These are phyloP conservation scores for Hydrophis major DNA, from an alignment of 2,797 vertebrate species.

Conservation along the genomic window DNA sequence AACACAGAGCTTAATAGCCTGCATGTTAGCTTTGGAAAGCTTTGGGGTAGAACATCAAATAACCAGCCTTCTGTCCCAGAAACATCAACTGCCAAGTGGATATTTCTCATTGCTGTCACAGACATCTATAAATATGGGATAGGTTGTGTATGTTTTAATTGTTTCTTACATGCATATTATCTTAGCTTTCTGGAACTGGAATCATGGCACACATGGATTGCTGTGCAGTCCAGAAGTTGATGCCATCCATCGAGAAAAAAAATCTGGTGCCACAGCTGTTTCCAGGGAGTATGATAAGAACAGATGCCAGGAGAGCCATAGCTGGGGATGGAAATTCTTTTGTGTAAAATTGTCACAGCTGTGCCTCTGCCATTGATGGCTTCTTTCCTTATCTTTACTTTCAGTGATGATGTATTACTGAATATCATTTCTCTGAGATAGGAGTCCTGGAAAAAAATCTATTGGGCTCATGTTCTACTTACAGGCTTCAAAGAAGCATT, in stretches of 20 bases:
- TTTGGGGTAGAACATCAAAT: constrained; percentile 21
- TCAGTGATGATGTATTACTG: background rate
- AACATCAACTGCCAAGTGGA: constrained; percentile 8
- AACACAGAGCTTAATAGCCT: background rate
- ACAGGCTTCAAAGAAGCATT: background rate
- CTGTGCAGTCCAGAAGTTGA: background rate
- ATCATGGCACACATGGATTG: background rate
- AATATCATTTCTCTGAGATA: background rate
- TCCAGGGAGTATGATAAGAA: background rate
- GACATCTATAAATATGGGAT: background rate
- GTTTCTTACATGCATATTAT: background rate
- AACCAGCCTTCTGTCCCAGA: constrained; percentile 22
- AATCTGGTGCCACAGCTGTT: background rate
- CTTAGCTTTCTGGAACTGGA: background rate
- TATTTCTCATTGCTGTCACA: background rate
- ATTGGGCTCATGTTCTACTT: background rate
- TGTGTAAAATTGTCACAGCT: background rate
- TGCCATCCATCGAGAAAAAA: background rate
- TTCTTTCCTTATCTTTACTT: background rate
- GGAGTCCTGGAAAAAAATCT: background rate
- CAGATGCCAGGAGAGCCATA: background rate
- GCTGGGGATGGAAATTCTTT: background rate
- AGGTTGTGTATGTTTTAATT: background rate
- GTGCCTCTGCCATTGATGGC: background rate
- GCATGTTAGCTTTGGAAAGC: constrained; percentile 39